phyloP scores from a whole-genome alignment of 2,113 vertebrate species.

The Pteronura brasiliensis region DNA sequence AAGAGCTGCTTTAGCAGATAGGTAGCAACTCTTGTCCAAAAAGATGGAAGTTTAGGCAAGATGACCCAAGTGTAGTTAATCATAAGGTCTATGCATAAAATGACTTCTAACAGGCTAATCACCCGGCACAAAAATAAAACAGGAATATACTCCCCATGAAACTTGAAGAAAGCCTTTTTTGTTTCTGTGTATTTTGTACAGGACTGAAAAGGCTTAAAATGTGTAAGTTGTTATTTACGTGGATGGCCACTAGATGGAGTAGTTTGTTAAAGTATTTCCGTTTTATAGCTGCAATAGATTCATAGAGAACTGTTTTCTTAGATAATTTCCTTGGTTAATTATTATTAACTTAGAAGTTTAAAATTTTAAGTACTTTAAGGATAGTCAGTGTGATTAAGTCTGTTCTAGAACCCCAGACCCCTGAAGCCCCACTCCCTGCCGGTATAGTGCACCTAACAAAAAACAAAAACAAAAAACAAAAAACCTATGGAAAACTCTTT shows the following conservation, averaged over 20 bases:
- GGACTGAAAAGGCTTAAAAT: neutral
- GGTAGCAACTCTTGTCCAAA: neutral
- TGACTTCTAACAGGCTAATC: neutral
- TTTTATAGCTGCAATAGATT: neutral
- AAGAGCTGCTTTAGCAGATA: neutral
- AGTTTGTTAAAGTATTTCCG: slow-evolving; percentile 43
- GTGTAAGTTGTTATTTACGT: slow-evolving; percentile 10
- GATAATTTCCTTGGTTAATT: neutral
- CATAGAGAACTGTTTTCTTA: neutral
- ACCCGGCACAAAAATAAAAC: neutral
- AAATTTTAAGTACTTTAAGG: neutral
- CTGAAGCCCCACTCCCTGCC: neutral
- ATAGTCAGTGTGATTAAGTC: neutral
- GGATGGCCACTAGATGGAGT: slow-evolving; percentile 63
- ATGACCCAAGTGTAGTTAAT: neutral
- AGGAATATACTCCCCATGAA: neutral
- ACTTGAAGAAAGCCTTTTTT: neutral
- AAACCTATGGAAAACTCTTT: neutral
- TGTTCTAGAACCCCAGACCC: neutral
- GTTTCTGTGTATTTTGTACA: neutral
- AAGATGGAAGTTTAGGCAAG: neutral
- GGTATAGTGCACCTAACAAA: neutral
- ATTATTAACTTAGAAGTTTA: neutral
- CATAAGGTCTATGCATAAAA: neutral
- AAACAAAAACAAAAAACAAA: neutral